Evolutionary conservation across 2,113 vertebrate genomes (phyloP).

Genomic region (Mormoops blainvillei): DNA sequence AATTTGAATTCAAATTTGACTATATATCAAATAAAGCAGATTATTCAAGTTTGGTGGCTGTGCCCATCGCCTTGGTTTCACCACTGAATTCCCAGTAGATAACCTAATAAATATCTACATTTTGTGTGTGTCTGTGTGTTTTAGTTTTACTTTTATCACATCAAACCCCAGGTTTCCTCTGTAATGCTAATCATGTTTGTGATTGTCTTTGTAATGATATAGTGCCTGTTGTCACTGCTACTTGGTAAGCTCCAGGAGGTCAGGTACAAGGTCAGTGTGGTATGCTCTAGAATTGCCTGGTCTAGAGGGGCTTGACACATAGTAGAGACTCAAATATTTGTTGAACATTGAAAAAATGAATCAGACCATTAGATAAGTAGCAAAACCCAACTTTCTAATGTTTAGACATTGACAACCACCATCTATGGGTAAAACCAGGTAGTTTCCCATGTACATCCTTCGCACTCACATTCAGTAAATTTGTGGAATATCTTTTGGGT

Average conservation of each 20-base stretch:
- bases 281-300: not conserved
- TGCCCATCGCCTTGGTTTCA: not conserved
- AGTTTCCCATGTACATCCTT: not conserved
- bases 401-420: not conserved
- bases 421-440: not conserved
- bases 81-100: not conserved
- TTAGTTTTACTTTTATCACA: not conserved
- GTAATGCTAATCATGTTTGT: not conserved
- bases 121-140: not conserved
- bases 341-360: not conserved
- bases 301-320: not conserved
- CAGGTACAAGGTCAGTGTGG: not conserved
- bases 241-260: not conserved
- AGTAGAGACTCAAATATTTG: not conserved
- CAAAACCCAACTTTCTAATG: not conserved
- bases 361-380: not conserved
- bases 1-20: not conserved
- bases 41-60: not conserved
- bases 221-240: not conserved
- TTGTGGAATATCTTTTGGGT: not conserved
- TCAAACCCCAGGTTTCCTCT: not conserved
- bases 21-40: not conserved
- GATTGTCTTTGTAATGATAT: not conserved
- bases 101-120: not conserved
- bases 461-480: not conserved